Evolutionary conservation across 2,113 vertebrate species (phyloP).

Genomic region (Tyrannus savana): DNA sequence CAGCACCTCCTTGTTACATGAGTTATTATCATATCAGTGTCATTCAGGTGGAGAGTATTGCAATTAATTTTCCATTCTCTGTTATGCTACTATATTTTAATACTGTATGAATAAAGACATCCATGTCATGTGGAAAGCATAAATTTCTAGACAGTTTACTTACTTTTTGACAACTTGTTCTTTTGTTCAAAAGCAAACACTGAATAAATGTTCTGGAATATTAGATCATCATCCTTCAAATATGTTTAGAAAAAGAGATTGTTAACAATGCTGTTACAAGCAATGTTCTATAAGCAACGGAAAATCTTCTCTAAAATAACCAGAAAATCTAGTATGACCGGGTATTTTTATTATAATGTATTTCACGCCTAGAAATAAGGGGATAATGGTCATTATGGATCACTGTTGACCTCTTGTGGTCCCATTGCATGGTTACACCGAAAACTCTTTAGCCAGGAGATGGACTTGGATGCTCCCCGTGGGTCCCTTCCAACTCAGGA

Average conservation of each 20-base stretch:
- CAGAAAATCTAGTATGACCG: not conserved
- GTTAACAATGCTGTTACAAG: not conserved
- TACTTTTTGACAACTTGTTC: not conserved
- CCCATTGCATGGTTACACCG: not conserved
- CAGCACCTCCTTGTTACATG: not conserved
- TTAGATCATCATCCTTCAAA: not conserved
- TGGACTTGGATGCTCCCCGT: not conserved
- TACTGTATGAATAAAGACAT: not conserved
- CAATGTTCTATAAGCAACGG: not conserved
- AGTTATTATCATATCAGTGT: not conserved
- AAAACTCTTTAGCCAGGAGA: not conserved
- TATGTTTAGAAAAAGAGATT: not conserved
- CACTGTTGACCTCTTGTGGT: constrained; percentile 39
- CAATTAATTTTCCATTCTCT: not conserved
- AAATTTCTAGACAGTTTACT: not conserved
- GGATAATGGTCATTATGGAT: not conserved
- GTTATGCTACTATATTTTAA: not conserved
- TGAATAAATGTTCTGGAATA: not conserved
- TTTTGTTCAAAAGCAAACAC: not conserved
- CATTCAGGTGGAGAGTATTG: not conserved
- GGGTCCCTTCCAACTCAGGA: not conserved
- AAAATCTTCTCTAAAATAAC: not conserved
- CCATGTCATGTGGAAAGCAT: not conserved
- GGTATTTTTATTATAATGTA: rapidly evolving
- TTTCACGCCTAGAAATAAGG: rapidly evolving